A percentile compares a stretch with the other conserved stretches of the same genome.
These are phyloP conservation scores for Agelastica alni DNA, from an alignment of 2,888 invertebrate species.

Conservation along the genomic window DNA sequence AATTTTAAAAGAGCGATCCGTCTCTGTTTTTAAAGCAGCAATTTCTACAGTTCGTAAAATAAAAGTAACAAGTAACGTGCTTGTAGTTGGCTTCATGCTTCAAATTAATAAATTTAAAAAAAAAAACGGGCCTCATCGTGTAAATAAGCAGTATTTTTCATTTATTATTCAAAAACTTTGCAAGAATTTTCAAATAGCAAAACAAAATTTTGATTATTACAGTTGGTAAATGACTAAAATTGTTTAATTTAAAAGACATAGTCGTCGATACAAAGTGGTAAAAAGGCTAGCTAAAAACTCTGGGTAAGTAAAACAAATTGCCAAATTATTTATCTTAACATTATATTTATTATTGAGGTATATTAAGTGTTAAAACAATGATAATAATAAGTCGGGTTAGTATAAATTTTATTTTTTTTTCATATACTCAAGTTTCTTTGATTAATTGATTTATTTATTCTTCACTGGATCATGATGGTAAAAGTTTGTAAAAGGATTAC, in stretches of 20 bases:
- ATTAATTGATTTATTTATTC: too few relatives aligned
- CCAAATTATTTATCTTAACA: too few relatives aligned
- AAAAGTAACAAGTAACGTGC: background rate
- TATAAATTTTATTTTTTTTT: too few relatives aligned
- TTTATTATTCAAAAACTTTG: background rate
- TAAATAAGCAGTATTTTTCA: background rate
- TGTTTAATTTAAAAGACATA: slow-evolving; percentile 4
- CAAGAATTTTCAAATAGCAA: background rate
- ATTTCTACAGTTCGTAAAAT: background rate
- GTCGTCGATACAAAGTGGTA: background rate
- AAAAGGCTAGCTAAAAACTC: slow-evolving; percentile 1
- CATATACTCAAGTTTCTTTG: too few relatives aligned
- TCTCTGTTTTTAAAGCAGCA: too few relatives aligned
- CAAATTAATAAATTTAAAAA: background rate
- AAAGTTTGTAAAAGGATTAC: too few relatives aligned
- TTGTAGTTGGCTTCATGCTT: background rate
- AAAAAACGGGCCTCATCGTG: background rate
- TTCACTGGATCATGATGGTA: too few relatives aligned
- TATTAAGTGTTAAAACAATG: too few relatives aligned
- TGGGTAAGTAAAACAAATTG: slow-evolving; percentile 17
- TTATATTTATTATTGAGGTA: too few relatives aligned
- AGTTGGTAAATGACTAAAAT: slow-evolving; percentile 14
- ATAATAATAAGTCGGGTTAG: too few relatives aligned
- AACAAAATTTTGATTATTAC: slow-evolving; percentile 11
- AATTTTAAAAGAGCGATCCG: too few relatives aligned